Base-by-base conservation (phyloP, 30 jellyfish, hydroid and myxozoan genomes). In the Aurelia coerulea region DNA sequence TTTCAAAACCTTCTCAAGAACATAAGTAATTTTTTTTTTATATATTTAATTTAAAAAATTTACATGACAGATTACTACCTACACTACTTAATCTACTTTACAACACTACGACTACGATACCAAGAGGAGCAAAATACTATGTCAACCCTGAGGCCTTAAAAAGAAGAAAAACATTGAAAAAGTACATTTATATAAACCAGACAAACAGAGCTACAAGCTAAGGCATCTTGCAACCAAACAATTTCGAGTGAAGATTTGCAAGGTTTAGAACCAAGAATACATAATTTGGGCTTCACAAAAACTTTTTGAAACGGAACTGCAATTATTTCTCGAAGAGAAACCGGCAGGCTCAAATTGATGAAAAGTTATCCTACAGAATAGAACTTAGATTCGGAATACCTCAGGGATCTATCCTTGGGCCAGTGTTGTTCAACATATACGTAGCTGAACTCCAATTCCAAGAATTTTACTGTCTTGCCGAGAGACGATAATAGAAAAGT, bases 341-440 rank as follows among this genome's bases (percentile, higher is more conserved):
- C 54, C 91, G 54, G 86, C 53, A 32, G 37, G 85, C 54, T 81
- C 76, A 81, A 32, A 81, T 68, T 35, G 87, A 81, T 19, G 84
- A 65, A 46, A 68, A 49, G 78, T 29, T 35, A 65, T 81, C 84
- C 84, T 72, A 1, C 23, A 37, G 29, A 65, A n/a, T 18, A 65
- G 66, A 41, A 60, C 86, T 65, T 23, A 52, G 65, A 50, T 81
- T 84, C 51, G 81, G 93, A 41, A 81, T 84, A 50, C 93, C 93
- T 13, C 88, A 71, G 81, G 93, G 89, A 54, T 84, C 93, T 79
- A 74, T 84, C 63, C 81, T 84, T 72, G 93, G 93, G 53, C 93
- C 88, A 84, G 78, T 84, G 50, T 13, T 84, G 74, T 72, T 84
- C 88, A 72, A 73, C 80, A 65, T 72, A 9, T 74, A 81, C 70